phyloP scores from a whole-genome alignment of 2,797 vertebrate species.

The Pangasius krempfi region DNA sequence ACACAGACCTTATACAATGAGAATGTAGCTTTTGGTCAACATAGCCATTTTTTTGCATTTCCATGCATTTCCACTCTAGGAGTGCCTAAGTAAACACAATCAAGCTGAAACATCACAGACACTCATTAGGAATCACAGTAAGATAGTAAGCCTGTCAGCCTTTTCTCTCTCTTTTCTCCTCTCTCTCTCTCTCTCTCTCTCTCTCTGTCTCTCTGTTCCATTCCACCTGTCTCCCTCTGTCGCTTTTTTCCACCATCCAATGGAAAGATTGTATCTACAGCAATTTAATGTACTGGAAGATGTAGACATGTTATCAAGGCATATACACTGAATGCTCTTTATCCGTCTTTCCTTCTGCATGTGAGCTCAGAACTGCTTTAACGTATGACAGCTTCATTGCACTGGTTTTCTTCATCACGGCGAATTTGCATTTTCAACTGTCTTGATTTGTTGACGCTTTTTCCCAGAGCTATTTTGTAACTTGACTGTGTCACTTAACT shows the following conservation, averaged over 20 bases:
- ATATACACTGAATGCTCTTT: not conserved
- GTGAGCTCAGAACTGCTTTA: not conserved
- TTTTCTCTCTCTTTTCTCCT: not conserved
- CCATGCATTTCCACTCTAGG: not conserved
- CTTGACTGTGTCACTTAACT: not conserved
- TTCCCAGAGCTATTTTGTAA: not conserved
- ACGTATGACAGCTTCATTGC: not conserved
- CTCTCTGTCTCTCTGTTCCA: not conserved
- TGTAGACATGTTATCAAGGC: not conserved
- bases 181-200: not conserved
- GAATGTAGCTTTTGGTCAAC: constrained; percentile 21
- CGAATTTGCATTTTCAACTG: not conserved
- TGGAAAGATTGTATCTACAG: not conserved
- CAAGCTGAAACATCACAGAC: constrained; percentile 37
- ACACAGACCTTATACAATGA: not conserved
- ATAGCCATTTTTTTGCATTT: constrained; percentile 23
- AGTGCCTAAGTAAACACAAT: constrained; percentile 34
- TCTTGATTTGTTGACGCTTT: not conserved
- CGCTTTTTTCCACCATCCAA: not conserved
- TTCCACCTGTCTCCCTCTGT: not conserved
- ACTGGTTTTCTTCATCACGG: not conserved
- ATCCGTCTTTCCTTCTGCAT: not conserved
- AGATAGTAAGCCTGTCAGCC: not conserved
- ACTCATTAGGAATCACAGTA: constrained; percentile 35
- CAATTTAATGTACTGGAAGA: not conserved